Base-by-base conservation (phyloP, 2,113 vertebrate species). In the Heliornis fulica region DNA sequence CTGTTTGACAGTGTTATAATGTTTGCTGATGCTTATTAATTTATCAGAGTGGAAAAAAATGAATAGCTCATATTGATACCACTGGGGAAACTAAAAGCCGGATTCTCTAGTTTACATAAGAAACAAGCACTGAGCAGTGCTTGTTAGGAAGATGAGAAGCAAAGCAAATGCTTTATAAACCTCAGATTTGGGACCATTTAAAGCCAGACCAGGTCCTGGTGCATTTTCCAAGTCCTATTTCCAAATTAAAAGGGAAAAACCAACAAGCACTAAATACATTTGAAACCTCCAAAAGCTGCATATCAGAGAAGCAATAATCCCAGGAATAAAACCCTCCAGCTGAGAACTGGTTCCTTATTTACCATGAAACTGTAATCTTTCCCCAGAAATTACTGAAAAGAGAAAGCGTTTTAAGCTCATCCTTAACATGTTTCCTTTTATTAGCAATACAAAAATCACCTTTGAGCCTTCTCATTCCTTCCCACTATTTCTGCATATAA, bases 11-110 rank as follows among this genome's bases (percentile, higher is more conserved):
- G 65, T 53, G 70, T 93, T 93, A 94, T 78, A 93, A 92, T 87
- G 76, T 94, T 95, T 94, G 93, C 77, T 94, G 95, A 96, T 92
- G 90, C 77, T 96, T 96, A 97, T 95, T 96, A 96, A 96, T 97
- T 96, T 97, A 95, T 95, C 89, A 96, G 61, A 81, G 77, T 78
- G 65, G 90, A 63, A 94, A 90, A 91, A 87, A 90, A 83, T 68
- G 48, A 96, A 95, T 78, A 93, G 88, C 50, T 96, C 48, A 75
- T 83, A 79, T 63, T 54, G 61, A 93, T 89, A 90, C 81, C 81
- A 50, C 54, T 72, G 69, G 88, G 85, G 61, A 89, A 94, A 92
- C 77, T 82, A 90, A 89, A 93, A 90, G 40, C 69, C 76, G 89
- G 51, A 60, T 87, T 57, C 65, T 75, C n/a, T 19, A 89, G 34